Base-by-base conservation (phyloP, 2,888 invertebrate species). In the Galerucella nymphaeae region DNA sequence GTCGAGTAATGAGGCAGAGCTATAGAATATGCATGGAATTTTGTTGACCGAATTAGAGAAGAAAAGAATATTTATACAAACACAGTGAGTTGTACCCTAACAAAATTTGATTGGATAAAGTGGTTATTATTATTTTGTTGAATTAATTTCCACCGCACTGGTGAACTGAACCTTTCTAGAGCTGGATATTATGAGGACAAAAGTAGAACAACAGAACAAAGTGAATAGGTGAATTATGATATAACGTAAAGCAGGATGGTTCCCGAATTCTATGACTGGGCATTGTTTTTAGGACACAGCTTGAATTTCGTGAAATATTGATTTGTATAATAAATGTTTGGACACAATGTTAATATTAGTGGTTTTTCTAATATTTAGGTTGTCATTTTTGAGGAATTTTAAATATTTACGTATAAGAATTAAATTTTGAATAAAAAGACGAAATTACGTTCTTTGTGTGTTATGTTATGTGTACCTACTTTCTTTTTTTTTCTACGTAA, bases 171-270 rank as follows among this genome's bases (percentile, higher is more conserved):
- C 18, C 42, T 66, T 23, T 57, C 42, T 8, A 71, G 71, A 67
- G 73, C 69, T 71, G 67, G 75, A 72, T 69, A 77, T 76, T 77
- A 67, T 76, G 75, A 75, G 57, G 74, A 66, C 59, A 59, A 76
- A 77, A 75, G 77, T 79, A 77, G 77, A 80, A 77, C 78, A 78
- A 76, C 72, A 75, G 30, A 59, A 59, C 53, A 48, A 55, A 77
- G 75, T 79, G 78, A 79, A 79, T 76, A 76, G 74, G 77, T 79
- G 78, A 80, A 79, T 80, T 80, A 80, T 79, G 79, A 77, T 74
- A 70, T 38, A 59, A 71, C 73, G 53, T 71, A 59, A 77, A 71
- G 59, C 57, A 55, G 64, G 70, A 53, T 63, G 70, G 64, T 71
- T 38, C 38, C 42, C 50, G 41, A 58, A 71, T 64, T 59, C 59